A percentile compares a stretch with the other conserved stretches of the same genome.
Evolutionary conservation across 2,113 vertebrate genomes (phyloP).

Genomic region (Eurystomus gularis): DNA sequence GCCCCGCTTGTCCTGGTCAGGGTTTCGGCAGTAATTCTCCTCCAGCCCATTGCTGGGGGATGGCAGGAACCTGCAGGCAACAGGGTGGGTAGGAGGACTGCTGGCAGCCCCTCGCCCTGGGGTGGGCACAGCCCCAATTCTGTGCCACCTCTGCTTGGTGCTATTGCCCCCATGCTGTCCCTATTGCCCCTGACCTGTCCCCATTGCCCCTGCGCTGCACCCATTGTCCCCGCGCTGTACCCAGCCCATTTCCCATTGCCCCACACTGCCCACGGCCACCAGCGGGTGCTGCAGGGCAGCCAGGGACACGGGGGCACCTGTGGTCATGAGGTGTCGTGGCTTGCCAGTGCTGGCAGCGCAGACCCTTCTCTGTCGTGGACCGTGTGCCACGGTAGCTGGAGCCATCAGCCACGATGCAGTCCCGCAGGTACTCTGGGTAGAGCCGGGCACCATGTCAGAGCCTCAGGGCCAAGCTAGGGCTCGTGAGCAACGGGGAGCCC

Average conservation of each 20-base stretch:
- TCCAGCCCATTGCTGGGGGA: slow-evolving; percentile 84
- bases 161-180: neutral
- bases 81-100: neutral
- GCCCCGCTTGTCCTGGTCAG: slow-evolving; percentile 84
- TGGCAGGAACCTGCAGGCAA: slow-evolving; percentile 82
- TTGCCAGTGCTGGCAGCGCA: slow-evolving; percentile 89
- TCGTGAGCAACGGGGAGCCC: neutral
- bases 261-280: neutral
- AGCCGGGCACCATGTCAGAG: neutral
- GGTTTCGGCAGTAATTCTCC: slow-evolving; percentile 94
- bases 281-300: rapidly evolving
- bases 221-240: neutral
- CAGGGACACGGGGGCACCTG: slow-evolving; percentile 68
- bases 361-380: slow-evolving; percentile 76
- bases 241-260: neutral
- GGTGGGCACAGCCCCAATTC: neutral
- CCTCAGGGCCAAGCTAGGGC: rapidly evolving
- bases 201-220: neutral
- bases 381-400: slow-evolving; percentile 83
- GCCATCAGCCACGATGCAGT: slow-evolving; percentile 86
- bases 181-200: neutral
- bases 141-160: neutral
- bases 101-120: rapidly evolving
- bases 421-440: slow-evolving; percentile 84
- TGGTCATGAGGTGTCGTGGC: slow-evolving; percentile 91